These are phyloP conservation scores for Globodera rostochiensis DNA, from an alignment of 1,140 invertebrate genomes.

Conservation along the genomic window DNA sequence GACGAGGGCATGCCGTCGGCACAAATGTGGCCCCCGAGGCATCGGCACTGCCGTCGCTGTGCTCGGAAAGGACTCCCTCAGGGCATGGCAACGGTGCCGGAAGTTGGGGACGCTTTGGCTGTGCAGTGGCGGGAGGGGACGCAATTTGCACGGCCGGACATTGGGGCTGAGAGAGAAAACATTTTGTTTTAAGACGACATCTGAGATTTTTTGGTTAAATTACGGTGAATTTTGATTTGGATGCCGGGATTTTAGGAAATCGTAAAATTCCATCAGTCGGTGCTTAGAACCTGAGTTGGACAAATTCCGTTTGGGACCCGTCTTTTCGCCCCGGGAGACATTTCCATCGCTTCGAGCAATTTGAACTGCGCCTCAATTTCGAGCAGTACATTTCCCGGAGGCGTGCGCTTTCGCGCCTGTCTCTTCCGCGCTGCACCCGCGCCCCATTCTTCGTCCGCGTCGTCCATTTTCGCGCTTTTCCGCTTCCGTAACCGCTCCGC, in stretches of 20 bases:
- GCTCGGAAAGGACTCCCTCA: too few relatives aligned
- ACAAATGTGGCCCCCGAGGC: background rate
- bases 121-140: too few relatives aligned
- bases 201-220: too few relatives aligned
- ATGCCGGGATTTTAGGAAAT: too few relatives aligned
- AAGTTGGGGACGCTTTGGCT: too few relatives aligned
- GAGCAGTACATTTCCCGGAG: background rate
- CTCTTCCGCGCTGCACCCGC: background rate
- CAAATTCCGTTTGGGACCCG: slow-evolving; percentile 8
- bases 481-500: background rate
- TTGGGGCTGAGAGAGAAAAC: too few relatives aligned
- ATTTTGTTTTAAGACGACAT: too few relatives aligned
- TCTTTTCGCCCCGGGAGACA: background rate
- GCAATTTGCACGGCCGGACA: too few relatives aligned
- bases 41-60: too few relatives aligned
- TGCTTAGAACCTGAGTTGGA: background rate
- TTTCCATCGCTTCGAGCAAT: slow-evolving; percentile 4
- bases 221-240: too few relatives aligned
- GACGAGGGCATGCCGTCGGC: background rate
- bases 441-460: background rate
- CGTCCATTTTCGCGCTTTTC: background rate
- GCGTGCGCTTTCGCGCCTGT: background rate
- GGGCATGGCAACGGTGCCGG: too few relatives aligned
- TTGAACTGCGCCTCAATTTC: background rate
- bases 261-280: too few relatives aligned